Conservation (phyloP, 2,888 invertebrate genomes). For the Clivina fossor region DNA sequence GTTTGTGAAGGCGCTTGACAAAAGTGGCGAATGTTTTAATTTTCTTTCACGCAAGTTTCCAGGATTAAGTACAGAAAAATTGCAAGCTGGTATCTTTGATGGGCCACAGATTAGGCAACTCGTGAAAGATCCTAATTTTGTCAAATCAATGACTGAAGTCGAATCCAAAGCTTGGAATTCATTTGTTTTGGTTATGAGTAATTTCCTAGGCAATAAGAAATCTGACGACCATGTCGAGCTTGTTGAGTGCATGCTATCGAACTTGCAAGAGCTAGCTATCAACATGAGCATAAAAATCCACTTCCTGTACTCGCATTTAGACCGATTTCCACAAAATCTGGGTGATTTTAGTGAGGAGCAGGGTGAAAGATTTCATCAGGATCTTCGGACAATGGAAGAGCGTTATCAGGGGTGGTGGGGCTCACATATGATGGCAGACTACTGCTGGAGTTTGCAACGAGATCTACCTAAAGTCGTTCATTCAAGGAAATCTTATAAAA, state of each 20-base stretch:
- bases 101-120: conserved; percentile 36
- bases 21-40: conserved; percentile 34
- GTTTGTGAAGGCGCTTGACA: conserved; percentile 40
- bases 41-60: conserved; percentile 36
- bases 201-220: conserved; percentile 23
- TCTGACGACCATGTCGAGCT: conserved; percentile 25
- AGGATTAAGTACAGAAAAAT: conserved; percentile 36
- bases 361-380: conserved; percentile 49
- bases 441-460: conserved; percentile 43
- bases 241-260: conserved; percentile 40
- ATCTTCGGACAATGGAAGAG: conserved; percentile 45
- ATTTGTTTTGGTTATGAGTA: conserved; percentile 21
- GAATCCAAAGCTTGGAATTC: conserved; percentile 24
- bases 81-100: conserved; percentile 39
- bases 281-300: conserved; percentile 48
- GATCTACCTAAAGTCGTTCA: conserved; percentile 2
- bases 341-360: conserved; percentile 48
- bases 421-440: conserved; percentile 46
- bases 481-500: background rate
- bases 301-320: conserved; percentile 46
- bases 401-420: conserved; percentile 46
- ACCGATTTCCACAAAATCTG: conserved; percentile 48
- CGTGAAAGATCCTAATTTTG: conserved; percentile 5
- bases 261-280: conserved; percentile 40
- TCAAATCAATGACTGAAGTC: conserved; percentile 24